Evolutionary conservation across 2,797 vertebrate species (phyloP), one percentile per base, ranked within the genome.

Genomic region (Bradypodion ventrale): DNA sequence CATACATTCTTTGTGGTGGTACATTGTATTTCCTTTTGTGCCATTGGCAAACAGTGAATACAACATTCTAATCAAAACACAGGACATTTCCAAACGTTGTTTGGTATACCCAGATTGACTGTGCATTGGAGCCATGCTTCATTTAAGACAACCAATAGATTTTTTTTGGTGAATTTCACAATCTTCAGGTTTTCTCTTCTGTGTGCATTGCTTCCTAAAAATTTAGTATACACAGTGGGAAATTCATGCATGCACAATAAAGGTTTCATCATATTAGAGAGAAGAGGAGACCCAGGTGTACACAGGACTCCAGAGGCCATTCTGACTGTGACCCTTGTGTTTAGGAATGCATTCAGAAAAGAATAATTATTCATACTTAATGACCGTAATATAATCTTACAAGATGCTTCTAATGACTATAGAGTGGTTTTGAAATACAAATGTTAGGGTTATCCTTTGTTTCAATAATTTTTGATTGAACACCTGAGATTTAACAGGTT

Each of bases 341-440:
- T 66, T 49, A 68, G 62, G 42, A 32, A 66, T 68, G 78, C 62
- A 49, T 23, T 5, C 62, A 29, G 16, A 32, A 66, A 46, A 32
- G 77, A 49, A 78, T 65, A 78, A 78, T 78, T 42, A 78, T 78
- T 78, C 69, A 40, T n/a, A 44, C 44, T 66, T 66, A 79, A 79
- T 49, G 44, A 49, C 44, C 52, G 9, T 32, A 32, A 25, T 79
- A n/a, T 49, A 49, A 49, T 66, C 78, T 68, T 49, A 68, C 66
- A 46, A 68, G 42, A 66, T 49, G 44, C 63, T 68, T n/a, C 63
- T 79, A 79, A 79, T 79, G 42, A 79, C 66, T 79, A 49, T 49
- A 66, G 62, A 49, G 42, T 79, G 46, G 42, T 63, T 25, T 78
- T 62, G 59, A 78, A 78, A 78, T 44, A 44, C 42, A 42, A 63